Evolutionary conservation across 2,888 invertebrate genomes (phyloP).

Genomic region (Philopedon plagiatum): DNA sequence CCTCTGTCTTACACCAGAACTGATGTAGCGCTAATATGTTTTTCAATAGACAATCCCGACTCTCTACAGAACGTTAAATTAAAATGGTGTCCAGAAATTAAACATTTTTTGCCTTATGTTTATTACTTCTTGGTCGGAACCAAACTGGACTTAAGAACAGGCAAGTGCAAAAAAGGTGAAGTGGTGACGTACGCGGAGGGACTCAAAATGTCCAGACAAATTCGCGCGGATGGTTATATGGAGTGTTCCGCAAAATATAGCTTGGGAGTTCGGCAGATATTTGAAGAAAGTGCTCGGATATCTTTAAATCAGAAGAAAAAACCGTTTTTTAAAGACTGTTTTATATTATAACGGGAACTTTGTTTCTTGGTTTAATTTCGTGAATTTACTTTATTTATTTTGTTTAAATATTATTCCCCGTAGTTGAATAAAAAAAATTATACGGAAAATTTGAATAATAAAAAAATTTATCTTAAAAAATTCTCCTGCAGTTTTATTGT

Average conservation of each 20-base stretch:
- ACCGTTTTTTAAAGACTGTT: slow-evolving; percentile 20
- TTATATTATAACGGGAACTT: slow-evolving; percentile 20
- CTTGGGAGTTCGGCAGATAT: slow-evolving; percentile 74
- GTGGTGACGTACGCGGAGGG: slow-evolving; percentile 72
- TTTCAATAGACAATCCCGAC: slow-evolving; percentile 75
- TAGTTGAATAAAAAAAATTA: too few relatives aligned
- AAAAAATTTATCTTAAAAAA: too few relatives aligned
- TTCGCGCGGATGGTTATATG: slow-evolving; percentile 73
- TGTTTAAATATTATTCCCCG: neutral
- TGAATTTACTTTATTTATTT: neutral
- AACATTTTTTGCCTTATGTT: slow-evolving; percentile 75
- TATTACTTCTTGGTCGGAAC: slow-evolving; percentile 77
- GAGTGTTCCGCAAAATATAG: slow-evolving; percentile 77
- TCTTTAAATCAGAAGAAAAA: slow-evolving; percentile 44
- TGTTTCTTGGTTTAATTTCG: too few relatives aligned
- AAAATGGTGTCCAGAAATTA: slow-evolving; percentile 76
- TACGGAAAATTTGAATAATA: too few relatives aligned
- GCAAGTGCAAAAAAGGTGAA: slow-evolving; percentile 57
- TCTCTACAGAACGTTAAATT: slow-evolving; percentile 75
- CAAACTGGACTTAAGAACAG: slow-evolving; percentile 71
- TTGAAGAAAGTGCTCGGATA: slow-evolving; percentile 72
- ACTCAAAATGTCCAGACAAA: slow-evolving; percentile 72
- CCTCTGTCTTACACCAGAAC: slow-evolving; percentile 75
- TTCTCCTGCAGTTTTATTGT: too few relatives aligned
- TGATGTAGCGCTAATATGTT: slow-evolving; percentile 77